These are phyloP conservation scores for Metallyticus violacea DNA, from an alignment of 2,888 invertebrate species.

Conservation along the genomic window DNA sequence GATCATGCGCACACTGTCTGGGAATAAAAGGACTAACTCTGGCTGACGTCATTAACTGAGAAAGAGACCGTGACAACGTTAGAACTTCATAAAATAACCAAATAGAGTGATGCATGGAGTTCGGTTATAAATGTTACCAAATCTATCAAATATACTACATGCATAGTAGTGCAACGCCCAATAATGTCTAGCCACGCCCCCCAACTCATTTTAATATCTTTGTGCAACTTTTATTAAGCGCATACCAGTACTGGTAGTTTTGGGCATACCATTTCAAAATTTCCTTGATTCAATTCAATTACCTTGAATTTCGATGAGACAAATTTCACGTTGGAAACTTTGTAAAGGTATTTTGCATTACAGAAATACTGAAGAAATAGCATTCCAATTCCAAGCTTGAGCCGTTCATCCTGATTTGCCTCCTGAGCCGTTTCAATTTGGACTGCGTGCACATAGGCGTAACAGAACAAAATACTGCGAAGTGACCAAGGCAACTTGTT, in stretches of 20 bases:
- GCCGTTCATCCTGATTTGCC: neutral
- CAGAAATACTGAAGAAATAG: neutral
- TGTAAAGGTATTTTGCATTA: neutral
- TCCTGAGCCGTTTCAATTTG: neutral
- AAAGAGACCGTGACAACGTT: neutral
- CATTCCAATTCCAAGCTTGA: neutral
- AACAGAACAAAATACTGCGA: neutral
- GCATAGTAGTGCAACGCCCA: neutral
- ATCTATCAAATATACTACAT: too few species aligned
- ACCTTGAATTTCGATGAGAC: neutral
- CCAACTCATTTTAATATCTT: neutral
- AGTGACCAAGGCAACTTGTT: neutral
- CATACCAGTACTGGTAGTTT: neutral
- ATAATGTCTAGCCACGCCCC: neutral
- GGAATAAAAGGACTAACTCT: neutral
- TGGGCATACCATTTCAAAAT: neutral
- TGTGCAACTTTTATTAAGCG: too few species aligned
- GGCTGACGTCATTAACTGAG: neutral
- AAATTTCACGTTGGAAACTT: constrained; percentile 1
- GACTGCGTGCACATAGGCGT: neutral
- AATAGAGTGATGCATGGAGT: too few species aligned
- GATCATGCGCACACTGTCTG: constrained; percentile 4
- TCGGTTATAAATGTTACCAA: too few species aligned
- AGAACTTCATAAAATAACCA: too few species aligned
- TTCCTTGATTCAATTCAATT: neutral